Evolutionary conservation across 1,140 invertebrate genomes (phyloP).

Genomic region (Ceratitis capitata): DNA sequence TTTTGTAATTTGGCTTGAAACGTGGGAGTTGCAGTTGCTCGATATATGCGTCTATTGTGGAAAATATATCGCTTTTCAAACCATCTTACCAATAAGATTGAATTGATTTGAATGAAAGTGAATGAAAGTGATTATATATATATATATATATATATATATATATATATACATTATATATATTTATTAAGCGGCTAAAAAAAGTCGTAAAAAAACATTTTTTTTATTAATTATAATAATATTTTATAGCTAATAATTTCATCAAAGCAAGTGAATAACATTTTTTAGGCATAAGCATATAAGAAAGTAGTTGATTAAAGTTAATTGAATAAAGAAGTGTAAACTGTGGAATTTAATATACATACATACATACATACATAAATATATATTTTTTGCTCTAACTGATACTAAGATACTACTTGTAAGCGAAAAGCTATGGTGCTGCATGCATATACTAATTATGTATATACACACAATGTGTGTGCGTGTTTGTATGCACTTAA

Average conservation of each 20-base stretch:
- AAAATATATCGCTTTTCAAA: too few species aligned
- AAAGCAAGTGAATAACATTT: slow-evolving; percentile 33
- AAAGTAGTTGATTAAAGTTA: slow-evolving; percentile 18
- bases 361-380: too few species aligned
- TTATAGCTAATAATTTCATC: slow-evolving; percentile 25
- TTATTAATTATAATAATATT: slow-evolving; percentile 1
- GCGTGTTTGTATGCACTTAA: background rate
- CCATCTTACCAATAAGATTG: too few species aligned
- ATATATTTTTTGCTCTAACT: too few species aligned
- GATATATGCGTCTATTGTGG: too few species aligned
- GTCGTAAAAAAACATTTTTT: background rate
- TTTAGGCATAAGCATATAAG: slow-evolving; percentile 1
- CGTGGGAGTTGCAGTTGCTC: too few species aligned
- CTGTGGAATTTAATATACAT: slow-evolving; percentile 16
- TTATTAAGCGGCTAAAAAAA: too few species aligned
- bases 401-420: too few species aligned
- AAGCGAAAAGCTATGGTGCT: background rate
- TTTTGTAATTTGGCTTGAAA: background rate
- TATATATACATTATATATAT: background rate
- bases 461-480: background rate
- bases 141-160: background rate
- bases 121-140: background rate
- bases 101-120: background rate
- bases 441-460: background rate
- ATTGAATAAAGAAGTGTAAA: slow-evolving; percentile 20